Conservation (phyloP, 2,888 invertebrate species). For the Leucoma salicis region DNA sequence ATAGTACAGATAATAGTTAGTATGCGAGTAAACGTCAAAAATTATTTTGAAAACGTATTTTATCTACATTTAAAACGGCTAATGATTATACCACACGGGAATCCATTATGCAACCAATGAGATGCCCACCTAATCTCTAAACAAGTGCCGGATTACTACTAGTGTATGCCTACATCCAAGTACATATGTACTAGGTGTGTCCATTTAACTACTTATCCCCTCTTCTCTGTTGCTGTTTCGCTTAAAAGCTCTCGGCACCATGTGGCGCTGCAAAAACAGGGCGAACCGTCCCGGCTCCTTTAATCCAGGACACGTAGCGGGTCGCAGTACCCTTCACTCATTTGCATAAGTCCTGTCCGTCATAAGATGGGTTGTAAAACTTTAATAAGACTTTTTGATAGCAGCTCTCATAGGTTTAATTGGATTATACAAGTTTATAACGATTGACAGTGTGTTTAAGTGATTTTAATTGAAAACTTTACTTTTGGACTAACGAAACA, state of each 20-base stretch:
- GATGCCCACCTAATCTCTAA: conserved; percentile 17
- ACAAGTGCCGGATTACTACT: conserved; percentile 15
- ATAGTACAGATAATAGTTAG: too few species aligned
- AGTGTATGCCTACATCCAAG: conserved; percentile 15
- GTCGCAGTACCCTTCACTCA: conserved; percentile 66
- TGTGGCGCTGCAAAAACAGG: conserved; percentile 73
- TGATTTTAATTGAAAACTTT: conserved; percentile 19
- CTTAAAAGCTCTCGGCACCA: conserved; percentile 58
- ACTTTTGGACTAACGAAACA: too few species aligned
- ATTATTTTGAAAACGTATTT: too few species aligned
- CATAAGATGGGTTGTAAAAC: conserved; percentile 70
- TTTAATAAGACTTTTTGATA: conserved; percentile 66
- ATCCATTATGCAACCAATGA: conserved; percentile 17
- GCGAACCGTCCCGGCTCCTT: conserved; percentile 52
- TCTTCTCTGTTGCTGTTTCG: conserved; percentile 47
- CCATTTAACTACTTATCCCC: conserved; percentile 43
- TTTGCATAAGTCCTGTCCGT: conserved; percentile 75
- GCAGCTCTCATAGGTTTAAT: conserved; percentile 56
- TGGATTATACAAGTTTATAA: conserved; percentile 49
- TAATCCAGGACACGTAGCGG: conserved; percentile 60
- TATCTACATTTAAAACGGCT: not conserved
- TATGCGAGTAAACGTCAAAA: too few species aligned
- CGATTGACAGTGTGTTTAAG: conserved; percentile 34
- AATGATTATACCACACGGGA: conserved; percentile 1
- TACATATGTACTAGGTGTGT: conserved; percentile 22